A percentile compares a stretch with the other conserved stretches of the same genome.
These are phyloP conservation scores for Hydra vulgaris DNA, from an alignment of 30 jellyfish, hydroid and myxozoan species.

Conservation along the genomic window DNA sequence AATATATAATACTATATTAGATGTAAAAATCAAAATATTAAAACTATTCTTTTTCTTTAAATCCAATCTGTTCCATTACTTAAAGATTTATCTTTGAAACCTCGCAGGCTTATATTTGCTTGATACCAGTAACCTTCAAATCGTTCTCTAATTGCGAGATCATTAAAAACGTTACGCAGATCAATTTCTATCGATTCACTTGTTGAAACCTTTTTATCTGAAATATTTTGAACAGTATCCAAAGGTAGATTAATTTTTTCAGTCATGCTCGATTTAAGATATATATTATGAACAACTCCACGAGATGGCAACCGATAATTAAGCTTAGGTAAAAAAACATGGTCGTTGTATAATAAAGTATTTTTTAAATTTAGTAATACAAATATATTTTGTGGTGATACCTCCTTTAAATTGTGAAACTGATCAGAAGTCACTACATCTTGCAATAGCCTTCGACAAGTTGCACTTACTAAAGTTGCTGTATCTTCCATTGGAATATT, in stretches of 20 bases:
- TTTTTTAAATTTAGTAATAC: not conserved
- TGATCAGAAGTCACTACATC: slow-evolving; percentile 19
- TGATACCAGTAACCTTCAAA: slow-evolving; percentile 13
- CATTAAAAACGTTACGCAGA: not conserved
- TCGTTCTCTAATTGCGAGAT: not conserved
- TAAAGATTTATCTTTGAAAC: slow-evolving; percentile 8
- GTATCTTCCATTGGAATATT: not conserved
- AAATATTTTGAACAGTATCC: not conserved
- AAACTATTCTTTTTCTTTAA: not conserved
- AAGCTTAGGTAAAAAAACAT: slow-evolving; percentile 14
- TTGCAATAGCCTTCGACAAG: slow-evolving; percentile 9
- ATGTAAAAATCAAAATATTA: not conserved
- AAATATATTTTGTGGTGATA: slow-evolving; percentile 13
- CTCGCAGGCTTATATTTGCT: slow-evolving; percentile 1
- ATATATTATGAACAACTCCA: slow-evolving; percentile 12
- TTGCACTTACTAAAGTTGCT: not conserved
- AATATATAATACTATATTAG: too few species aligned
- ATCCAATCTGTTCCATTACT: not conserved
- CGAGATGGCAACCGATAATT: slow-evolving; percentile 12
- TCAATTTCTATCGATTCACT: not conserved
- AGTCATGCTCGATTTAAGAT: not conserved
- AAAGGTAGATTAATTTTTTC: not conserved
- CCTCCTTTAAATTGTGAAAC: not conserved
- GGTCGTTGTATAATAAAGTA: not conserved
- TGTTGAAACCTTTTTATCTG: not conserved